These are phyloP conservation scores for Notechis scutatus DNA, from an alignment of 2,113 vertebrate species.

Conservation along the genomic window DNA sequence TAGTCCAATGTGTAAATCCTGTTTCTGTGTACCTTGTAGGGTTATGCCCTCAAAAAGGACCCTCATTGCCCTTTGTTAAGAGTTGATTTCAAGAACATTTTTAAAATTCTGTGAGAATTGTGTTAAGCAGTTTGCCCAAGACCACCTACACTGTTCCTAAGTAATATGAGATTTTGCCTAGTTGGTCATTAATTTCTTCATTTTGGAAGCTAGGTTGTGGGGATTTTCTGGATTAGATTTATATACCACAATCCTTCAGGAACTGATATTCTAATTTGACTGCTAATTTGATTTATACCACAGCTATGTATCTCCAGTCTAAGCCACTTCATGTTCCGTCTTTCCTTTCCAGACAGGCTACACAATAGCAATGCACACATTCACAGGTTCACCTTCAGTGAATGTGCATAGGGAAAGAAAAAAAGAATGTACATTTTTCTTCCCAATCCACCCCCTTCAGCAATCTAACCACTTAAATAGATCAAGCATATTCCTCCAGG, in stretches of 20 bases:
- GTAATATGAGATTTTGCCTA: not conserved
- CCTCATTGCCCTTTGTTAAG: not conserved
- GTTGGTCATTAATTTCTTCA: not conserved
- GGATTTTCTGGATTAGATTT: not conserved
- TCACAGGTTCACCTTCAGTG: not conserved
- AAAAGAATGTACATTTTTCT: not conserved
- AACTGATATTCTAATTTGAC: not conserved
- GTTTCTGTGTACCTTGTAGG: not conserved
- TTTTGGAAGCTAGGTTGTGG: not conserved
- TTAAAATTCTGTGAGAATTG: not conserved
- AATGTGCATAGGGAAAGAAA: not conserved
- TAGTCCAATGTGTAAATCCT: not conserved
- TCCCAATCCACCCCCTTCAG: not conserved
- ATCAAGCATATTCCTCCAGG: not conserved
- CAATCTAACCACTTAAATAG: not conserved
- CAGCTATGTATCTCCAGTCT: not conserved
- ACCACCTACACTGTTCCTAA: not conserved
- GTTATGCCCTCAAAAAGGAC: not conserved
- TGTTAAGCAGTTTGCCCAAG: not conserved
- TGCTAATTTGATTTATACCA: not conserved
- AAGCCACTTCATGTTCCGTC: accelerated
- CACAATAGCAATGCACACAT: not conserved
- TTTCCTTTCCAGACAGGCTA: slow-evolving; percentile 14
- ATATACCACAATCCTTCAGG: not conserved
- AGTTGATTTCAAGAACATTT: not conserved